These are phyloP conservation scores for Agrotis puta DNA, from an alignment of 2,888 invertebrate species.

Conservation along the genomic window DNA sequence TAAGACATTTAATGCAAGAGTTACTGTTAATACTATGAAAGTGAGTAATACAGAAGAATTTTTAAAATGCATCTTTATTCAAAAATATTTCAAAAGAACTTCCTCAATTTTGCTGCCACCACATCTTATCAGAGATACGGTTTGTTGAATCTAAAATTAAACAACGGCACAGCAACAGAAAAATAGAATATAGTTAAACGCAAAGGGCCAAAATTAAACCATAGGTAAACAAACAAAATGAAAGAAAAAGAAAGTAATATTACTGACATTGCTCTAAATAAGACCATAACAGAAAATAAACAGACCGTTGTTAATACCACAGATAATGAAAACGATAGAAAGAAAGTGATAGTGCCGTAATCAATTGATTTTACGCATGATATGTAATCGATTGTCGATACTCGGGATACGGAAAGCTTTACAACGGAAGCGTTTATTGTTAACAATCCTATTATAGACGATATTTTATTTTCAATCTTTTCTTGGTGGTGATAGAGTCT, in stretches of 20 bases:
- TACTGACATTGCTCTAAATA: slow-evolving; percentile 63
- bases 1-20: not conserved
- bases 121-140: not conserved
- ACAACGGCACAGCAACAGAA: not conserved
- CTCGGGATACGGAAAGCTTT: slow-evolving; percentile 73
- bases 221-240: slow-evolving; percentile 38
- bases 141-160: not conserved
- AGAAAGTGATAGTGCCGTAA: slow-evolving; percentile 70
- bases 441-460: slow-evolving; percentile 39
- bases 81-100: not conserved
- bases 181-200: not conserved
- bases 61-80: not conserved
- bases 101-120: not conserved
- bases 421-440: slow-evolving; percentile 71
- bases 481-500: slow-evolving; percentile 11
- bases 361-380: slow-evolving; percentile 82
- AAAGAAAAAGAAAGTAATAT: slow-evolving; percentile 61
- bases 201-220: slow-evolving; percentile 7
- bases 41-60: not conserved
- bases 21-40: too few relatives aligned
- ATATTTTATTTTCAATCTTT: slow-evolving; percentile 32
- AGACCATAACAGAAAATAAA: slow-evolving; percentile 74
- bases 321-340: slow-evolving; percentile 69
- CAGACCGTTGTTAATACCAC: slow-evolving; percentile 74
- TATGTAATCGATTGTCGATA: slow-evolving; percentile 74